Evolutionary conservation across 2,797 vertebrate species (phyloP).

Genomic region (Geotria australis): DNA sequence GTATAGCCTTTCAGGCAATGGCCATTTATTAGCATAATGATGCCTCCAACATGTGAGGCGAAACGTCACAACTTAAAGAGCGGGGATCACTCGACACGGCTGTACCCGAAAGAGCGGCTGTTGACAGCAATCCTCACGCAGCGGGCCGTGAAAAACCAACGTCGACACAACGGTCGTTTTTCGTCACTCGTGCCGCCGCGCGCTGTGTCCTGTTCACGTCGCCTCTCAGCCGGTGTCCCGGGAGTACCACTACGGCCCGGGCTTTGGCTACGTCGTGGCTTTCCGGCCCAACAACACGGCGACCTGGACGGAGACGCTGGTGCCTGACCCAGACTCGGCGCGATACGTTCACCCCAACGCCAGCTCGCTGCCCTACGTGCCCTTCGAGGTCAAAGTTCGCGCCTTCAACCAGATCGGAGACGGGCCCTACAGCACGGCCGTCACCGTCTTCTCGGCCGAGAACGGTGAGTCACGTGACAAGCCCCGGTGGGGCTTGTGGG

Average conservation of each 20-base stretch:
- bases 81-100: too few species aligned
- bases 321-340: constrained; percentile 27
- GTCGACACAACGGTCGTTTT: too few species aligned
- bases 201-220: too few species aligned
- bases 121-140: too few species aligned
- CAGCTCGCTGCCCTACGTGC: constrained; percentile 25
- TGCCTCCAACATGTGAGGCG: too few species aligned
- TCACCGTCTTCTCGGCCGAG: constrained; percentile 33
- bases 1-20: too few species aligned
- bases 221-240: constrained; percentile 29
- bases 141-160: too few species aligned
- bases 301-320: constrained; percentile 31
- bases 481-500: too few species aligned
- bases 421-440: constrained; percentile 21
- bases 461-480: constrained; percentile 17
- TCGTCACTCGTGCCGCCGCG: too few species aligned
- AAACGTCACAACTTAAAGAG: too few species aligned
- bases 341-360: constrained; percentile 37
- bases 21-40: too few species aligned
- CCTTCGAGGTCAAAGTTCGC: constrained; percentile 48
- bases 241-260: constrained; percentile 43
- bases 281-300: constrained; percentile 25
- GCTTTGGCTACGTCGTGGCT: constrained; percentile 40
- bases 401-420: constrained; percentile 41
- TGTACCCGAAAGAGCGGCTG: too few species aligned